Conservation (phyloP, 2,888 invertebrate species). For the Xanthostigma xanthostigma region DNA sequence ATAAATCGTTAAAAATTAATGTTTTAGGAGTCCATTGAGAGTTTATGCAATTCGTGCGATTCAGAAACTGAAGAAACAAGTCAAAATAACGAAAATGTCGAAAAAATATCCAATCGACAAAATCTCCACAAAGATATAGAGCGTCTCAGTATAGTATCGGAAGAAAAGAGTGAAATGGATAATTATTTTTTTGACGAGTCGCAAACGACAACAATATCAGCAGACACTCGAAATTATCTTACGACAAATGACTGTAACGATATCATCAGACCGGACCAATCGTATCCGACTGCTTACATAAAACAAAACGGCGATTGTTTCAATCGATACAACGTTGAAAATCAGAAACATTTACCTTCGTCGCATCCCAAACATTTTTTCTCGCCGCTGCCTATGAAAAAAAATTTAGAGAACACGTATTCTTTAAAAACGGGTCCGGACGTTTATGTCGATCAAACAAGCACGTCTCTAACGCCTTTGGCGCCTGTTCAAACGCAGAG, state of each 20-base stretch:
- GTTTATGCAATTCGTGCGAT: conserved; percentile 23
- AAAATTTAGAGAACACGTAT: conserved; percentile 1
- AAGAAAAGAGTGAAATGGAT: conserved; percentile 32
- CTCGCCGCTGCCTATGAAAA: conserved; percentile 22
- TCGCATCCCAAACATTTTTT: conserved; percentile 29
- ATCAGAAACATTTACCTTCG: too few relatives aligned
- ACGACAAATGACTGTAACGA: conserved; percentile 14
- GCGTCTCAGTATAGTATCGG: conserved; percentile 61
- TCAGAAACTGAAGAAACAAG: conserved; percentile 26
- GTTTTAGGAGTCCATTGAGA: neutral
- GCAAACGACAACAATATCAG: neutral
- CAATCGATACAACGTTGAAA: neutral
- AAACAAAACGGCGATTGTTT: neutral
- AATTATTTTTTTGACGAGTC: conserved; percentile 1
- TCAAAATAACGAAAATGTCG: conserved; percentile 29
- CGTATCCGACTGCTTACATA: conserved; percentile 21
- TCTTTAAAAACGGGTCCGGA: conserved; percentile 12
- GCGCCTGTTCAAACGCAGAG: too few relatives aligned
- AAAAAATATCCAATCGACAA: conserved; percentile 29
- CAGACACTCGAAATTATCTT: neutral
- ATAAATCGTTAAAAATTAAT: neutral
- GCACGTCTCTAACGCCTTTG: neutral
- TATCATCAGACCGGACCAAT: conserved; percentile 26
- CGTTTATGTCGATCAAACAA: conserved; percentile 3
- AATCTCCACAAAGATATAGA: conserved; percentile 46